Percentiles rank a stretch among this genome's conserved stretches.
Conservation (phyloP, 2,113 vertebrate species). For the Oceanites oceanicus region DNA sequence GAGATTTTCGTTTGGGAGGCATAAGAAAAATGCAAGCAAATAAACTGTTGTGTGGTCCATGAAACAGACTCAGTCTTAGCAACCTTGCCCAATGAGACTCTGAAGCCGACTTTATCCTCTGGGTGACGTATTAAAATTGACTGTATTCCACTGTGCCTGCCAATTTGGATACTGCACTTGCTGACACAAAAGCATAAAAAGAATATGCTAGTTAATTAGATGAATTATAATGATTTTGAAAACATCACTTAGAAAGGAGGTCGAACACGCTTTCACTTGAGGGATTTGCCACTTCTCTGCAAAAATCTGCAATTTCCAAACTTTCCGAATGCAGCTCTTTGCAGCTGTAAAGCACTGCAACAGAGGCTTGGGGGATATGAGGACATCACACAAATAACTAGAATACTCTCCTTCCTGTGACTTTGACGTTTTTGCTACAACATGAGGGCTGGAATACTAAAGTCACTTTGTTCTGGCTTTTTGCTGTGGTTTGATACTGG, state of each 20-base stretch:
- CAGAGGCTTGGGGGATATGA: neutral
- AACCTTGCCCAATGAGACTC: neutral
- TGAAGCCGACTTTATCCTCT: neutral
- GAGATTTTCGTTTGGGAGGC: neutral
- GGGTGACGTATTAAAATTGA: neutral
- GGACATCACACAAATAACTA: neutral
- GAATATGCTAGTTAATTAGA: conserved; percentile 2
- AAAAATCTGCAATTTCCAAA: neutral
- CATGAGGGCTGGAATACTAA: neutral
- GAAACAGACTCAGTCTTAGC: neutral
- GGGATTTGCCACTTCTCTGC: neutral
- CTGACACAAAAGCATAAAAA: neutral
- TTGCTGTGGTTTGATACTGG: neutral
- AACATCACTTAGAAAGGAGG: neutral
- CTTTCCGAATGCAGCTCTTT: neutral
- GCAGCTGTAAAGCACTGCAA: neutral
- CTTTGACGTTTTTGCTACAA: neutral
- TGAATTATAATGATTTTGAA: neutral
- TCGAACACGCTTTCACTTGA: neutral
- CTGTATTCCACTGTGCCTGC: neutral
- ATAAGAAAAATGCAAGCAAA: neutral
- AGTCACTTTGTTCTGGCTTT: conserved; percentile 15
- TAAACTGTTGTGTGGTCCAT: neutral
- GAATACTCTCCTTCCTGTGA: neutral
- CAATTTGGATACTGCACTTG: neutral